phyloP scores from a whole-genome alignment of 2,888 invertebrate species.

The Stramonita haemastoma region DNA sequence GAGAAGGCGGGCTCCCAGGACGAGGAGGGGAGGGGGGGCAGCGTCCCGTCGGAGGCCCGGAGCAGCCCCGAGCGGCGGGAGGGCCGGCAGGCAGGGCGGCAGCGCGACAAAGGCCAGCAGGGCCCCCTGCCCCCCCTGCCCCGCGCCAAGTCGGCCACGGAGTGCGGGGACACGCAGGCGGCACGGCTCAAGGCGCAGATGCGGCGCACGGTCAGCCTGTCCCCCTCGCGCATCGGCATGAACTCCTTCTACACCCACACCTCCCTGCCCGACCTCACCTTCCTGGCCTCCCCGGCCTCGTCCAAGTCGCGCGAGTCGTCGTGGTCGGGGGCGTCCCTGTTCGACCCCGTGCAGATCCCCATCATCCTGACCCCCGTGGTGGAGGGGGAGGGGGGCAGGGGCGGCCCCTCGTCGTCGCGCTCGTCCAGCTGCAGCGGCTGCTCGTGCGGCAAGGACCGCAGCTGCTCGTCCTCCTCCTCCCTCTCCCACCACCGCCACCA shows the following conservation, averaged over 20 bases:
- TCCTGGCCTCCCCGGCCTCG: slow-evolving; percentile 48
- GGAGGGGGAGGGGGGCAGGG: slow-evolving; percentile 45
- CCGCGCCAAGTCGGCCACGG: slow-evolving; percentile 38
- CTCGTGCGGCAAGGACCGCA: slow-evolving; percentile 37
- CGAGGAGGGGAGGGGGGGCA: not conserved
- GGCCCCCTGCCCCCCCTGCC: no score
- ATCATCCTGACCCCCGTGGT: slow-evolving; percentile 55
- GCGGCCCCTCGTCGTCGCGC: slow-evolving; percentile 53
- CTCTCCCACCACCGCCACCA: not conserved
- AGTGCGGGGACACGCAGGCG: slow-evolving; percentile 35
- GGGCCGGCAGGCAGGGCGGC: not conserved
- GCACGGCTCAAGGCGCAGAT: slow-evolving; percentile 39
- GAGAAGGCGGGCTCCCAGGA: not conserved
- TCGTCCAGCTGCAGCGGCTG: slow-evolving; percentile 51
- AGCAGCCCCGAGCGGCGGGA: not conserved
- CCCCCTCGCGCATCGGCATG: slow-evolving; percentile 57
- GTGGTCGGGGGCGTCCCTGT: slow-evolving; percentile 56
- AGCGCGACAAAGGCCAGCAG: slow-evolving; percentile 7
- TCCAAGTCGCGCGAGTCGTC: slow-evolving; percentile 41
- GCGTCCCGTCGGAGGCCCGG: not conserved
- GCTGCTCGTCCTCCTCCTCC: not conserved
- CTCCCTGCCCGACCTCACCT: slow-evolving; percentile 70
- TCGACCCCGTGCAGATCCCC: slow-evolving; percentile 63
- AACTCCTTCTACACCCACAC: slow-evolving; percentile 63
- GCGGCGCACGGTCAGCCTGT: slow-evolving; percentile 50